phyloP scores from a whole-genome alignment of 2,888 invertebrate species.

The Drosophila paracracens region DNA sequence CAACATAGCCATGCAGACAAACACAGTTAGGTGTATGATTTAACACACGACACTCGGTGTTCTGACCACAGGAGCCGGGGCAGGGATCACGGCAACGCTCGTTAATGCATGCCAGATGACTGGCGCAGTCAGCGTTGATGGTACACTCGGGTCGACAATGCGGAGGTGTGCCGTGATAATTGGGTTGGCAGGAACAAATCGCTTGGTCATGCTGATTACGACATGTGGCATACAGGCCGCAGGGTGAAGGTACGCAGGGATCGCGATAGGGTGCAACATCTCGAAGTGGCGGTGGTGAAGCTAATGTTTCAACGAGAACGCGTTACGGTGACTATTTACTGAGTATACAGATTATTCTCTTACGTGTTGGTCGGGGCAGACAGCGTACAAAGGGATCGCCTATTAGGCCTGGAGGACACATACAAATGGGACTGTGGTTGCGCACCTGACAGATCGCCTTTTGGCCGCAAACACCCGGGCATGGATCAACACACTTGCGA shows the following conservation, averaged over 20 bases:
- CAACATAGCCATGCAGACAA: slow-evolving; percentile 89
- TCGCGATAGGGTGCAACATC: slow-evolving; percentile 82
- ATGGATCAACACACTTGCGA: slow-evolving; percentile 90
- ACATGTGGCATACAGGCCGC: slow-evolving; percentile 89
- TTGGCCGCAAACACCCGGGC: slow-evolving; percentile 90
- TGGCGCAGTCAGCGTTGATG: slow-evolving; percentile 91
- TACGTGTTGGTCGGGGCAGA: slow-evolving; percentile 86
- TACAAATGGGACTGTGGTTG: slow-evolving; percentile 92
- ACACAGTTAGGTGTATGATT: slow-evolving; percentile 91
- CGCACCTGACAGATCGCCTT: slow-evolving; percentile 90
- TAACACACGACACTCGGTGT: slow-evolving; percentile 88
- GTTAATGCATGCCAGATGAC: slow-evolving; percentile 91
- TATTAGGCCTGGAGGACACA: slow-evolving; percentile 88
- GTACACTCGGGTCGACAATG: slow-evolving; percentile 90
- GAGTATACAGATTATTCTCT: slow-evolving; percentile 43
- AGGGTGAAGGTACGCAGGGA: slow-evolving; percentile 88
- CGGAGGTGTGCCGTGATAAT: slow-evolving; percentile 90
- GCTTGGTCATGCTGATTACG: slow-evolving; percentile 87
- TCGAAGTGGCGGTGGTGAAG: slow-evolving; percentile 59
- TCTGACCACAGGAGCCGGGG: slow-evolving; percentile 90
- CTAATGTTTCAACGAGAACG: slow-evolving; percentile 46
- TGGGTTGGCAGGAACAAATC: slow-evolving; percentile 88
- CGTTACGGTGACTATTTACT: slow-evolving; percentile 3
- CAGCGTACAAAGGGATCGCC: slow-evolving; percentile 92
- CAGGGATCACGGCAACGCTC: slow-evolving; percentile 93